Evolutionary conservation across 2,797 vertebrate species (phyloP).

Genomic region (Acridotheres tristis): DNA sequence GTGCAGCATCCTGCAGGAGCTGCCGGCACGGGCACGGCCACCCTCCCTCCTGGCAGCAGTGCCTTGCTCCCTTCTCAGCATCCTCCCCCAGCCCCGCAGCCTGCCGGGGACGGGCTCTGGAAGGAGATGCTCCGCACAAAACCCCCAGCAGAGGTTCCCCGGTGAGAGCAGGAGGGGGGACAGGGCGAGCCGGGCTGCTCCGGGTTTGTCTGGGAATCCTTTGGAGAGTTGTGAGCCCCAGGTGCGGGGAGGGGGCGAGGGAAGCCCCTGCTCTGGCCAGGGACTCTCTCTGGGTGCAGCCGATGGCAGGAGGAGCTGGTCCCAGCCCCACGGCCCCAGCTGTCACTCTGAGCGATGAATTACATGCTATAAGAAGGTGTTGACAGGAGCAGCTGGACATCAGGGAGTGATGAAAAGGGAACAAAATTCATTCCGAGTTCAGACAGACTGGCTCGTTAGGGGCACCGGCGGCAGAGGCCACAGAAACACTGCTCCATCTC

Average conservation of each 20-base stretch:
- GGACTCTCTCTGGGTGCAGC: constrained; percentile 81
- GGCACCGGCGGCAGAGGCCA: constrained; percentile 49
- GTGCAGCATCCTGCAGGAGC: neutral
- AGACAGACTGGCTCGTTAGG: constrained; percentile 85
- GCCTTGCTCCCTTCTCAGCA: neutral
- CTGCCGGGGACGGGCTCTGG: neutral
- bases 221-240: constrained; percentile 56
- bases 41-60: neutral
- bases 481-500: constrained; percentile 72
- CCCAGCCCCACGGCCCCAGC: constrained; percentile 90
- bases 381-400: constrained; percentile 99
- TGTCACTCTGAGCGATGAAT: constrained; percentile 93
- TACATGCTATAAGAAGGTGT: constrained; percentile 95
- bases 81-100: neutral
- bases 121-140: neutral
- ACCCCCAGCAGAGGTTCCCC: neutral
- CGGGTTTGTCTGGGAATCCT: constrained; percentile 27
- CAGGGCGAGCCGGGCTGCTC: neutral
- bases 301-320: constrained; percentile 89
- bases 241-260: constrained; percentile 50
- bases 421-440: constrained; percentile 90
- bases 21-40: neutral
- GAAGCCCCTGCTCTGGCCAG: constrained; percentile 79
- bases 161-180: neutral
- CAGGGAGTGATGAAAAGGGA: constrained; percentile 93